Base-by-base conservation (phyloP, 2,113 vertebrate species). In the Manacus vitellinus region DNA sequence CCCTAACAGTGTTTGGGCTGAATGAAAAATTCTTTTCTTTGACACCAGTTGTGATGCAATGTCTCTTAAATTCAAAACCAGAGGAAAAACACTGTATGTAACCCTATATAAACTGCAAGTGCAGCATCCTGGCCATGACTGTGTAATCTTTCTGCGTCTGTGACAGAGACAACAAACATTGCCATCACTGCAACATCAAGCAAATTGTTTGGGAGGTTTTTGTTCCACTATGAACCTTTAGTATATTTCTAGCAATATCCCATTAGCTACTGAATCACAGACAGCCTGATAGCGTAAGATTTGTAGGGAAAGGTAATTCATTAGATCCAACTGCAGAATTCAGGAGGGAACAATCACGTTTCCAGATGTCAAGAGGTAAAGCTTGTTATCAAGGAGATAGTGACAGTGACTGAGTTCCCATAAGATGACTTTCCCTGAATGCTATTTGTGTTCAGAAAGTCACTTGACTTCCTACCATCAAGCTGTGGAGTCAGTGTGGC, bases 91-190 rank as follows among this genome's bases (percentile, higher is more conserved):
- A 14, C 39, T 79, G 87, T 22, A 73, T 30, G 37, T 44, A 75
- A 68, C 47, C 44, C 61, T 49, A 16, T 14, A 43, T 7, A 49
- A 84, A 82, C 85, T 30, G 25, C 66, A 65, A 72, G 20, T 8
- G 33, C 17, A 22, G 44, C 3, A 1, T 86, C 51, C 80, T 77
- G 74, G 15, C 51, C 14, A 23, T 9, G 3, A 61, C 83, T 72
- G 41, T 65, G 73, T 75, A 78, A 95, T 70, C 74, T 93, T 37
- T 77, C 85, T 84, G 71, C 14, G 51, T 74, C 51, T 94, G 66
- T 92, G 91, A 78, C 80, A 71, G 92, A 73, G 82, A 90, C 95
- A 95, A 85, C 65, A 92, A 95, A 84, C 94, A 95, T 74, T 92
- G 86, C 91, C 80, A 93, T 70, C 73, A 12, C 84, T 88, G 65